Percentiles rank a stretch among this genome's conserved stretches.
These are phyloP conservation scores for Oreotrochilus melanogaster DNA, from an alignment of 2,113 vertebrate genomes.

Conservation along the genomic window DNA sequence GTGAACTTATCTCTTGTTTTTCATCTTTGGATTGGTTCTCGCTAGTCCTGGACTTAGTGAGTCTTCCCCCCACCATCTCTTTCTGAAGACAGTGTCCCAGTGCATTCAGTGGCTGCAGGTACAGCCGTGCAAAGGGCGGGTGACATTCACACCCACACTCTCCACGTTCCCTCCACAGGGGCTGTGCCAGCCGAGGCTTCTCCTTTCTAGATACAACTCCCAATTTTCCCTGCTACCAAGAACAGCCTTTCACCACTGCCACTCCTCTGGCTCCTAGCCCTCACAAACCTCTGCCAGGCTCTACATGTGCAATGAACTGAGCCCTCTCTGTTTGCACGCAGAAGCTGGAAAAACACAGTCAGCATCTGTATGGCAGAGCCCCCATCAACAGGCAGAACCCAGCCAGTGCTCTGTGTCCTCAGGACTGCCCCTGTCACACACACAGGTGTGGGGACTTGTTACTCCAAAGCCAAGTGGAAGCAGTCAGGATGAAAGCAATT, in stretches of 20 bases:
- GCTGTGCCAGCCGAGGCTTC: not conserved
- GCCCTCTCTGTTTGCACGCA: not conserved
- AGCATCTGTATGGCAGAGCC: not conserved
- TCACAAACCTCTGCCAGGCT: not conserved
- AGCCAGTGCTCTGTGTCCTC: fast-evolving
- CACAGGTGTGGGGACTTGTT: fast-evolving
- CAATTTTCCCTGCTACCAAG: not conserved
- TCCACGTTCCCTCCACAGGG: not conserved
- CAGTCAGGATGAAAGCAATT: not conserved
- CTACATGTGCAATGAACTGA: fast-evolving
- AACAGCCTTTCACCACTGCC: not conserved
- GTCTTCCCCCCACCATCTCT: not conserved
- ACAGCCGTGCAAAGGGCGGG: not conserved
- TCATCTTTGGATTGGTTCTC: not conserved
- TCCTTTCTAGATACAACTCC: not conserved
- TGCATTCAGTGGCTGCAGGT: fast-evolving
- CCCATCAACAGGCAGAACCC: not conserved
- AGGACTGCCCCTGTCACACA: fast-evolving
- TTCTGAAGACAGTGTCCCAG: not conserved
- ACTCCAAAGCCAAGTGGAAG: fast-evolving
- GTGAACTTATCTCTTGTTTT: not conserved
- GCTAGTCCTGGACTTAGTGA: not conserved
- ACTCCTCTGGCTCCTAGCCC: not conserved
- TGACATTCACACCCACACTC: not conserved
- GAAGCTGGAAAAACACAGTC: not conserved